Evolutionary conservation across 2,113 vertebrate genomes (phyloP).

Genomic region (Callithrix jacchus): DNA sequence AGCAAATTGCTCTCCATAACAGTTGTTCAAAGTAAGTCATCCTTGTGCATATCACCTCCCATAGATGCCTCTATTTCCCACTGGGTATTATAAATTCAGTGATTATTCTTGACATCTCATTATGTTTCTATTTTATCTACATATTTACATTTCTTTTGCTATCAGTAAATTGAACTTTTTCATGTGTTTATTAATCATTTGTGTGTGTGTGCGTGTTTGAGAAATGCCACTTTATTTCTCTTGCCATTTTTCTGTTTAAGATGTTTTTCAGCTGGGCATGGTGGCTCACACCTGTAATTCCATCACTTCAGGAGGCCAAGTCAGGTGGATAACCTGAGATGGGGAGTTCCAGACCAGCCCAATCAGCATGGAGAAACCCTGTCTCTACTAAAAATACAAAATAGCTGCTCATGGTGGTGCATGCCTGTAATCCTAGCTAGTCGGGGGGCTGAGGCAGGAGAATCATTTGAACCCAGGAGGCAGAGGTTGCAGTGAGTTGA

Average conservation of each 20-base stretch:
- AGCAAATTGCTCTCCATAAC: neutral
- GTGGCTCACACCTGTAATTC: no score
- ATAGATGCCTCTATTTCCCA: neutral
- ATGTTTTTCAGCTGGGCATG: no score
- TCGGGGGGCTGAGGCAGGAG: no score
- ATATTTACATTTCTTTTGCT: neutral
- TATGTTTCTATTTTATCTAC: neutral
- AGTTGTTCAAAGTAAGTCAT: neutral
- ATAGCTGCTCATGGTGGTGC: no score
- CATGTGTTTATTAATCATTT: neutral
- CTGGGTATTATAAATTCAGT: neutral
- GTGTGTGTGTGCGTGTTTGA: neutral
- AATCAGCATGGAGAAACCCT: no score
- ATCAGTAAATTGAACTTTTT: neutral
- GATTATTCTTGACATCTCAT: neutral
- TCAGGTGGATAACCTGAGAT: no score
- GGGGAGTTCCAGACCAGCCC: no score
- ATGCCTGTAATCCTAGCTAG: no score
- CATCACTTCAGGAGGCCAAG: no score
- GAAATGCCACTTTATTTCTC: neutral
- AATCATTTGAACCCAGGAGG: no score
- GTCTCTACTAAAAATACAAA: no score
- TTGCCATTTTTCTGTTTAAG: neutral
- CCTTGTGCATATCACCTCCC: neutral
- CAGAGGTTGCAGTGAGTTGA: no score